phyloP scores from a whole-genome alignment of 2,797 vertebrate genomes.

The Bryconaethiops microstoma region DNA sequence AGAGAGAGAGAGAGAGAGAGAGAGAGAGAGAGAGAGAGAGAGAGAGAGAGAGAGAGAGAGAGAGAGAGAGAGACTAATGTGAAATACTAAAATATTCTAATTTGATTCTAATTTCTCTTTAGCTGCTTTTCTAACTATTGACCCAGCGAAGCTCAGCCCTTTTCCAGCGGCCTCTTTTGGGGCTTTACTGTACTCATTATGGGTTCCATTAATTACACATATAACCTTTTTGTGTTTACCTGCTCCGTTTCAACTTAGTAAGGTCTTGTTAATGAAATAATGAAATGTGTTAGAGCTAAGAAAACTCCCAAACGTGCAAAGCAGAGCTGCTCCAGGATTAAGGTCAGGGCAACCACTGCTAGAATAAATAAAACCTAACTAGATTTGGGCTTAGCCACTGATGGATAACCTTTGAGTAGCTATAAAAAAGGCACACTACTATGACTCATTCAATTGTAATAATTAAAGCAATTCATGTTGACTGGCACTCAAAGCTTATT shows the following conservation, averaged over 20 bases:
- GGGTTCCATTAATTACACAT: background rate
- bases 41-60: slow-evolving; percentile 11
- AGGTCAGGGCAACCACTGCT: too few species aligned
- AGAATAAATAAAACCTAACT: too few species aligned
- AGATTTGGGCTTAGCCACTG: too few species aligned
- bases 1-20: too few species aligned
- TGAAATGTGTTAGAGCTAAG: background rate
- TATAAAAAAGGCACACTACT: background rate
- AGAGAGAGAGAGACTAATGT: background rate
- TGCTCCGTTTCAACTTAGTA: background rate
- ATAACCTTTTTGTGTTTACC: background rate
- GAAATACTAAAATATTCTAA: background rate
- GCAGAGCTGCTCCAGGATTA: background rate
- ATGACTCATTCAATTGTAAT: background rate
- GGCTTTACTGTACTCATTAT: background rate
- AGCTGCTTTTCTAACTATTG: background rate
- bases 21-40: too few species aligned
- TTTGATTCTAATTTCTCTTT: background rate
- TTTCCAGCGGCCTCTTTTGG: background rate
- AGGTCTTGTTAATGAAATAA: background rate
- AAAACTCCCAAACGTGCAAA: background rate
- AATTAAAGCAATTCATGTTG: background rate
- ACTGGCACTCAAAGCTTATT: background rate
- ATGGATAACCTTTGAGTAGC: background rate
- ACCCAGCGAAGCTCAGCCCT: background rate